A percentile compares a stretch with the other conserved stretches of the same genome.
Evolutionary conservation across 2,888 invertebrate genomes (phyloP).

Genomic region (Ochlodes sylvanus): DNA sequence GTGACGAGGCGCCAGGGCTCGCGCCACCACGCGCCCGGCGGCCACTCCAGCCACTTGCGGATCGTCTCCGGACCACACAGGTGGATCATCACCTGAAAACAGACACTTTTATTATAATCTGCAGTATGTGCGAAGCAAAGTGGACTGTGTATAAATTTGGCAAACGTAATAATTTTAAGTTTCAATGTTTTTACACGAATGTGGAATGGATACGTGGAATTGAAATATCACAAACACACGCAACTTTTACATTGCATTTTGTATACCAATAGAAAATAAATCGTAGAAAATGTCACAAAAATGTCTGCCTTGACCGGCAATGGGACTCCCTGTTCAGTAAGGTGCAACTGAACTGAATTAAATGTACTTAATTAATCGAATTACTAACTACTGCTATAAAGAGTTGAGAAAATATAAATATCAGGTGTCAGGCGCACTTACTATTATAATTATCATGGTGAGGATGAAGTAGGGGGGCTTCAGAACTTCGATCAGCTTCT

Average conservation of each 20-base stretch:
- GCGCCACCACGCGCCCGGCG: slow-evolving; percentile 78
- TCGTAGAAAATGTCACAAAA: neutral
- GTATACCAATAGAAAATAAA: too few relatives aligned
- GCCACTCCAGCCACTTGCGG: slow-evolving; percentile 65
- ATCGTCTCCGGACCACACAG: slow-evolving; percentile 52
- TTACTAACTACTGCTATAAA: too few relatives aligned
- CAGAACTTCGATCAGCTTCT: slow-evolving; percentile 63
- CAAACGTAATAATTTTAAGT: too few relatives aligned
- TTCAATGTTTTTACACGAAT: too few relatives aligned
- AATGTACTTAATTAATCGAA: neutral
- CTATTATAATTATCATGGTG: slow-evolving; percentile 69
- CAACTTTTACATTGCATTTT: too few relatives aligned
- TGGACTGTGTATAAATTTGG: too few relatives aligned
- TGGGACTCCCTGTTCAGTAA: too few relatives aligned
- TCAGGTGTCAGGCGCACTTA: slow-evolving; percentile 54
- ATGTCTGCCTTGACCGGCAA: too few relatives aligned
- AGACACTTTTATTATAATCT: neutral
- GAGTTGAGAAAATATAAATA: too few relatives aligned
- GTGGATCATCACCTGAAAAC: slow-evolving; percentile 60
- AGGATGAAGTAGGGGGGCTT: slow-evolving; percentile 74
- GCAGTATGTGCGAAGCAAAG: neutral
- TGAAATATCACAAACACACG: too few relatives aligned
- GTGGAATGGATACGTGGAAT: too few relatives aligned
- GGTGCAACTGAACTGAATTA: neutral
- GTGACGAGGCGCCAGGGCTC: slow-evolving; percentile 92